A percentile compares a stretch with the other conserved stretches of the same genome.
Conservation (phyloP, 2,888 invertebrate species). For the Cactoblastis cactorum region DNA sequence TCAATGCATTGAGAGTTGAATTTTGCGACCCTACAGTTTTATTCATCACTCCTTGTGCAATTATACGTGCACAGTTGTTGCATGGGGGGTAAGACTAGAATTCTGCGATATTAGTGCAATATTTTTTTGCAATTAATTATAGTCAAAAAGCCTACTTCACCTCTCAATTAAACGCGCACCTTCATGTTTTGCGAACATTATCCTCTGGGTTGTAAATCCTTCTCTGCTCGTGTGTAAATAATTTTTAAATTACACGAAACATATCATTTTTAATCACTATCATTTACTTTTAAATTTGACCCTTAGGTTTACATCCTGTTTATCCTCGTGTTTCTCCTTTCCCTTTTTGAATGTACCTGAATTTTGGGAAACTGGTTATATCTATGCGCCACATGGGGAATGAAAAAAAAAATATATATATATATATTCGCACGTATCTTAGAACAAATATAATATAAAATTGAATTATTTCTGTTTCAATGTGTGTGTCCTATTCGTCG, state of each 20-base stretch:
- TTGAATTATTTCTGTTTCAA: too few species aligned
- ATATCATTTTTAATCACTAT: neutral
- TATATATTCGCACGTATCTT: too few species aligned
- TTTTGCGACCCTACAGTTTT: neutral
- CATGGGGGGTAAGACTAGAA: too few species aligned
- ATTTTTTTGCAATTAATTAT: neutral
- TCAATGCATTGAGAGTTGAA: slow-evolving; percentile 34
- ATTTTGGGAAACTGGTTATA: neutral
- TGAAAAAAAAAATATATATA: too few species aligned
- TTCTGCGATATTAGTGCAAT: neutral
- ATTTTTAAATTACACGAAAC: neutral
- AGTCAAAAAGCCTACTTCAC: neutral
- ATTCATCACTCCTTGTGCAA: neutral
- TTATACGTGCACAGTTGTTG: neutral
- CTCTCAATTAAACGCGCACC: slow-evolving; percentile 1
- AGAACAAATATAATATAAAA: too few species aligned
- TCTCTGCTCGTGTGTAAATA: neutral
- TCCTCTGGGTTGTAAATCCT: neutral
- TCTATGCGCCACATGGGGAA: neutral
- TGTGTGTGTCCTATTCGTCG: too few species aligned
- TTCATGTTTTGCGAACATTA: slow-evolving; percentile 8
- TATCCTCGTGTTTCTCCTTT: neutral
- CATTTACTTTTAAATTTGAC: neutral
- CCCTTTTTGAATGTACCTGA: neutral
- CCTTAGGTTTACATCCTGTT: neutral